Percentiles rank a stretch among this genome's conserved stretches.
These are phyloP conservation scores for Atherix ibis DNA, from an alignment of 2,888 invertebrate species.

Conservation along the genomic window DNA sequence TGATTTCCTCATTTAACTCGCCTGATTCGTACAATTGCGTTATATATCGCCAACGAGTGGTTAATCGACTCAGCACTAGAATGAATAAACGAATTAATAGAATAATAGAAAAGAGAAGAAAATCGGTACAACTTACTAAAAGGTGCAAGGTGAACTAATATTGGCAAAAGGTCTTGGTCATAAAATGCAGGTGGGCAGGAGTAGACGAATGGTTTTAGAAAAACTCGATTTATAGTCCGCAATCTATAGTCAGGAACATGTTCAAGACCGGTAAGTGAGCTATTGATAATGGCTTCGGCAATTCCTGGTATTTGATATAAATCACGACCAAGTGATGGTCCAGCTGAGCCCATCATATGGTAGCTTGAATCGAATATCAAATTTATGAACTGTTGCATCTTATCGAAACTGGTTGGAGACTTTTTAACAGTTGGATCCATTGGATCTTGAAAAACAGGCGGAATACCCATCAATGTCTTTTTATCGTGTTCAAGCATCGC, in stretches of 20 bases:
- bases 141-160: conserved; percentile 61
- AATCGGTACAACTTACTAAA: conserved; percentile 46
- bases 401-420: conserved; percentile 45
- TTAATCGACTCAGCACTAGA: conserved; percentile 50
- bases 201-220: conserved; percentile 71
- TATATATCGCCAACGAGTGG: conserved; percentile 65
- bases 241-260: conserved; percentile 73
- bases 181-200: conserved; percentile 74
- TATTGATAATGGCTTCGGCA: conserved; percentile 53
- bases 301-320: conserved; percentile 66
- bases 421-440: conserved; percentile 34
- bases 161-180: conserved; percentile 57
- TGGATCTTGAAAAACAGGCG: conserved; percentile 31
- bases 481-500: conserved; percentile 61
- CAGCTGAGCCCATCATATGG: conserved; percentile 63
- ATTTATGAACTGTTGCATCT: conserved; percentile 72
- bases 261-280: conserved; percentile 35
- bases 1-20: conserved; percentile 57
- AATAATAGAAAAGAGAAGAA: conserved; percentile 3
- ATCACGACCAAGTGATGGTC: conserved; percentile 67
- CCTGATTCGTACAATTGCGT: conserved; percentile 60
- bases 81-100: conserved; percentile 5
- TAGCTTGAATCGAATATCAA: conserved; percentile 68
- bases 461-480: conserved; percentile 53
- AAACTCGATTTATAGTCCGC: conserved; percentile 65